These are phyloP conservation scores for Argopecten irradians DNA, from an alignment of 1,140 invertebrate genomes.

Conservation along the genomic window DNA sequence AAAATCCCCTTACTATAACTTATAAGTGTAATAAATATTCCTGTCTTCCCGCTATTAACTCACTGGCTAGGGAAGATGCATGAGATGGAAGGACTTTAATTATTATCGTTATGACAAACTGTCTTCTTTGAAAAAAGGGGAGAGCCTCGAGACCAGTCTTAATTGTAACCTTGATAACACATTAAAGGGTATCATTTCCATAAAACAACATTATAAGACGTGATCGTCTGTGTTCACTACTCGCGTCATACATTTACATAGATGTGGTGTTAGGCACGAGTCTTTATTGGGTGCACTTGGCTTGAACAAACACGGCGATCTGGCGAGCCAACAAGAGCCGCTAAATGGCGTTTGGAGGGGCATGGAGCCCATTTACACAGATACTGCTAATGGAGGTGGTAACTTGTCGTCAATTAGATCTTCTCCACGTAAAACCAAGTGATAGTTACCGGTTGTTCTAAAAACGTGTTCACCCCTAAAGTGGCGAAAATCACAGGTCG, in stretches of 20 bases:
- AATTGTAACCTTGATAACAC: background rate
- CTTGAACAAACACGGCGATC: constrained; percentile 20
- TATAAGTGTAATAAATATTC: too few relatives aligned
- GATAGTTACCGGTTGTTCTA: constrained; percentile 15
- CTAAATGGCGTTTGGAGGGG: constrained; percentile 14
- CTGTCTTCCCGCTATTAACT: too few relatives aligned
- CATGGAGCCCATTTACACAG: background rate
- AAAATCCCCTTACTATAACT: too few relatives aligned
- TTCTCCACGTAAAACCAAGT: background rate
- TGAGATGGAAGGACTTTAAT: too few relatives aligned
- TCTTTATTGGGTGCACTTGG: constrained; percentile 21
- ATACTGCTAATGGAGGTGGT: constrained; percentile 11
- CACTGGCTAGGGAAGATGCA: too few relatives aligned
- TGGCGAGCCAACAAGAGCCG: constrained; percentile 19
- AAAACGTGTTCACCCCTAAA: constrained; percentile 16
- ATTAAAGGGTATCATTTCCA: background rate
- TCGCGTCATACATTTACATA: constrained; percentile 21
- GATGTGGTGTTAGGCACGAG: background rate
- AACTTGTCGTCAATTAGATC: constrained; percentile 2
- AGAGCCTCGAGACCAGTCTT: background rate
- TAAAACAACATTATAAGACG: background rate
- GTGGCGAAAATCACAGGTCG: constrained; percentile 20
- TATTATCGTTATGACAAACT: too few relatives aligned
- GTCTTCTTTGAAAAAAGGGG: too few relatives aligned
- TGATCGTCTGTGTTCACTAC: background rate